Base-by-base conservation (phyloP, 2,113 vertebrate genomes). In the Pachyramphus minor region DNA sequence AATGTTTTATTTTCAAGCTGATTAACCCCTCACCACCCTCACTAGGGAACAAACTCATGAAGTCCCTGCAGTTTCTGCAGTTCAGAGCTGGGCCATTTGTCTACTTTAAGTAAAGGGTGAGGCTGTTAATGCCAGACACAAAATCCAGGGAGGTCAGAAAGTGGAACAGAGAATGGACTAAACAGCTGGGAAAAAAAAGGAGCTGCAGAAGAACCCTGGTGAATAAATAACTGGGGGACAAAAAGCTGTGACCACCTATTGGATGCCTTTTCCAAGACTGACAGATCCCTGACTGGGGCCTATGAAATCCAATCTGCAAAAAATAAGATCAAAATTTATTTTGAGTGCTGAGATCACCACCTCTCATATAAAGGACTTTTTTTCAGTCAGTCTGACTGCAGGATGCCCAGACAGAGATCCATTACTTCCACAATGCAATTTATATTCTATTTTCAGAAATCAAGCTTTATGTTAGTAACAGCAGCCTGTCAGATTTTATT, bases 371-470 rank as follows among this genome's bases (percentile, higher is more conserved):
- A 96, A 95, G 94, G 87, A 64, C 30, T 89, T 94, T 79, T 90
- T 90, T 89, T 96, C 90, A 91, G 92, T 80, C 91, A 81, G 83
- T 58, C 89, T 91, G 89, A 89, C 92, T 92, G 84, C 84, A 94
- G 87, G 89, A 95, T 95, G 95, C 92, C 89, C 76, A 94, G 92
- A 95, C 93, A 93, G 87, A 95, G 83, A 94, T 86, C 74, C 71
- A 96, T 93, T 95, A 89, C 93, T 97, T 90, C 72, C 77, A 87
- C 74, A 95, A 89, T 80, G 90, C 69, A 87, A 93, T 96, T 95
- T 93, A 68, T 87, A 90, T 86, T 94, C 94, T 91, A 85, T 94
- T 95, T 96, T 94, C 94, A 97, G 94, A 89, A 93, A 78, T 59
- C n/a, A 50, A 73, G 81, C 77, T 94, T 91, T 95, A 75, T 68